phyloP scores from a whole-genome alignment of 2,797 vertebrate species.

The Ptychadena robeensis region DNA sequence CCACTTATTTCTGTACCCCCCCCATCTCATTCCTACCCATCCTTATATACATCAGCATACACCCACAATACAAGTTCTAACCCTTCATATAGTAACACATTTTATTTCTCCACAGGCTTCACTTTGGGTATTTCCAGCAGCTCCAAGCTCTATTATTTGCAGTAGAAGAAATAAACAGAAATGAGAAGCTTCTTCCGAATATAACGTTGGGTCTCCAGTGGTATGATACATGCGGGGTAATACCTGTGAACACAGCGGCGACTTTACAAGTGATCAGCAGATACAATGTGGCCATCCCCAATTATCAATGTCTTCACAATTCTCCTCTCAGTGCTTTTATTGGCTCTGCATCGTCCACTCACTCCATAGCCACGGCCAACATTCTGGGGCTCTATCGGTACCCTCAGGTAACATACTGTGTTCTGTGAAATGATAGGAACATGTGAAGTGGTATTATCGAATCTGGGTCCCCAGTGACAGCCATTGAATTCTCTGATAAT shows the following conservation, averaged over 20 bases:
- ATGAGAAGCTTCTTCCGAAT: conserved; percentile 18
- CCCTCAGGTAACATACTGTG: conserved; percentile 19
- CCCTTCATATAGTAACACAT: background rate
- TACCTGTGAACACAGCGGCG: background rate
- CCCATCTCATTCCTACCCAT: too few species aligned
- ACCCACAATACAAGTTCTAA: background rate
- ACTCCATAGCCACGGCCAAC: conserved; percentile 4
- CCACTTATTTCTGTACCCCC: too few species aligned
- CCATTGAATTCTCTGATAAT: too few species aligned
- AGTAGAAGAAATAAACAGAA: conserved; percentile 35
- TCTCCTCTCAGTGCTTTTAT: conserved; percentile 13
- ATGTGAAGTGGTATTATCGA: background rate
- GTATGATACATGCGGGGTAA: conserved; percentile 22
- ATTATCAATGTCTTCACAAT: conserved; percentile 28
- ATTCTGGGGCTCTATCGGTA: conserved; percentile 29
- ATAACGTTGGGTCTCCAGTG: conserved; percentile 33
- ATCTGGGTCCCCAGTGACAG: too few species aligned
- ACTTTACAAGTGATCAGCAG: conserved; percentile 18
- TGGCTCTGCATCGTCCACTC: conserved; percentile 10
- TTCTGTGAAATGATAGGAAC: background rate
- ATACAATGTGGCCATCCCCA: conserved; percentile 4
- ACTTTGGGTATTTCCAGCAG: conserved; percentile 35
- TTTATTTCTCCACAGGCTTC: conserved; percentile 6
- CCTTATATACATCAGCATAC: background rate
- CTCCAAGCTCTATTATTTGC: conserved; percentile 34